Conservation (phyloP, 2,113 vertebrate species). For the Osmerus eperlanus region DNA sequence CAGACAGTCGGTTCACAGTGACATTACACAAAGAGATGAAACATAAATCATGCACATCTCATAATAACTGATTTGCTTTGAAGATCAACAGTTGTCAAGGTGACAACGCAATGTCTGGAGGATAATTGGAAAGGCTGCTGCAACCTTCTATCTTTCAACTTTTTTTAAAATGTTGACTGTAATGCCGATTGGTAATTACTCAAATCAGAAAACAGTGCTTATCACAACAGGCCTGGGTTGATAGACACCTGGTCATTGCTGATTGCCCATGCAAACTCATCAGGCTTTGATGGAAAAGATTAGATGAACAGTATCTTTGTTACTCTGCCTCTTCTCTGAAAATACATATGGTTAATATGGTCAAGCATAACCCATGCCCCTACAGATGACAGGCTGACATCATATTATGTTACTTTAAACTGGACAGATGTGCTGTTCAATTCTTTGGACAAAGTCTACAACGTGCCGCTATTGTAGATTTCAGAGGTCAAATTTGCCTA, state of each 20-base stretch:
- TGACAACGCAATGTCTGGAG: slow-evolving; percentile 26
- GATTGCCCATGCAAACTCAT: slow-evolving; percentile 33
- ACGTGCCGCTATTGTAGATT: slow-evolving; percentile 40
- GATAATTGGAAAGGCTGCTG: slow-evolving; percentile 9
- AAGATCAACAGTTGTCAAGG: slow-evolving; percentile 32
- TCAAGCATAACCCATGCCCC: too few relatives aligned
- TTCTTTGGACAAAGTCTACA: slow-evolving; percentile 44
- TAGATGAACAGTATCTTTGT: slow-evolving; percentile 6
- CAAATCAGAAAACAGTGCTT: slow-evolving; percentile 23
- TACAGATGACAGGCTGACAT: too few relatives aligned
- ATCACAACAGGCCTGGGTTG: slow-evolving; percentile 23
- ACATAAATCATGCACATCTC: neutral
- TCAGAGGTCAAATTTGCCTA: slow-evolving; percentile 42
- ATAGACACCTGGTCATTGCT: slow-evolving; percentile 35
- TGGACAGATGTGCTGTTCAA: slow-evolving; percentile 44
- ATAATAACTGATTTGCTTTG: slow-evolving; percentile 1
- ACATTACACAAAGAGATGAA: neutral
- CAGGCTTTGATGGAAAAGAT: slow-evolving; percentile 47
- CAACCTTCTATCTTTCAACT: slow-evolving; percentile 3
- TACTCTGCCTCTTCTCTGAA: too few relatives aligned
- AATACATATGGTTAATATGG: too few relatives aligned
- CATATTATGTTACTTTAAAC: too few relatives aligned
- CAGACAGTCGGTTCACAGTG: neutral
- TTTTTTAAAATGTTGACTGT: slow-evolving; percentile 7
- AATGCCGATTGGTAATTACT: slow-evolving; percentile 16